Base-by-base conservation (phyloP, 2,888 invertebrate genomes). In the Trissolcus brochymenae region DNA sequence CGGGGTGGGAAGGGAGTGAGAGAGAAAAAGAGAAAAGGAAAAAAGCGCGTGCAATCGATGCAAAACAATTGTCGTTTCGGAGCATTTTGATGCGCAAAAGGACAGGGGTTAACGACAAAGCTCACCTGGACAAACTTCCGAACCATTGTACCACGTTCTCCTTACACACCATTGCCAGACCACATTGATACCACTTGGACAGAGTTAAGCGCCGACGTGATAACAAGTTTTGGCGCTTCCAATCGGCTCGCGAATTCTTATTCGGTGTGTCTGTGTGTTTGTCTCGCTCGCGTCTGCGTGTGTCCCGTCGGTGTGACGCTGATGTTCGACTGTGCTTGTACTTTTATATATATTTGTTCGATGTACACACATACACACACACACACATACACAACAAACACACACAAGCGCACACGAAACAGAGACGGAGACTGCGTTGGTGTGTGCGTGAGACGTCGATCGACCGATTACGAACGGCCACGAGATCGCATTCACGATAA, bases 61-160 rank as follows among this genome's bases (percentile, higher is more conserved):
- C 49, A 61, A 70, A 51, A 40, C 56, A 66, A 66, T 16, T 46
- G 46, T n/a, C 46, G 50, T 59, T 59, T 67, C 43, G 25, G 21
- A 43, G 46, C 16, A 35, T n/a, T 43, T 59, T 67, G 49, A 53
- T 50, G 53, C 53, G 53, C 51, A 66, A 60, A 70, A 35, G 43
- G 53, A 57, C 54, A 71, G 16, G n/a, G 49, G 54, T n/a, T 55
- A 49, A 16, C 11, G 6, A 19, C n/a, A n/a, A n/a, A n/a, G 51
- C 80, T 83, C 85, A 89, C 88, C 88, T 89, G 87, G 88, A 88
- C 85, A 89, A 84, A 93, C 95, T 94, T 93, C 95, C 96, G 94
- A 98, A 98, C 97, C 97, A 98, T 93, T 94, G 93, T 93, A 97
- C 95, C 92, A 98, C 95, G 93, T 98, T 97, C 94, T 96, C 97